Percentiles rank a stretch among this genome's conserved stretches.
These are phyloP conservation scores for Bibio marci DNA, from an alignment of 2,888 invertebrate genomes.

Conservation along the genomic window DNA sequence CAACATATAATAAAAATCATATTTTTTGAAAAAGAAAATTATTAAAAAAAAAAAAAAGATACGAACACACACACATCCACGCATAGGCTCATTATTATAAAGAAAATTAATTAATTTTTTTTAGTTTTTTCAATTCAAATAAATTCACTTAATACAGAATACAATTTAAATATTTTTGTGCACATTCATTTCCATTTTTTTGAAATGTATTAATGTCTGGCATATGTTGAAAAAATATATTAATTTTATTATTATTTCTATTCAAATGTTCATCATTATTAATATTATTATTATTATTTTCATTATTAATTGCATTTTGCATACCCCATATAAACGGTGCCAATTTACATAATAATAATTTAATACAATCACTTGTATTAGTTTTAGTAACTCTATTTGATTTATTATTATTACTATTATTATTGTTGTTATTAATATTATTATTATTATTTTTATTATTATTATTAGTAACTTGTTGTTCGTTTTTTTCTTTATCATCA, in stretches of 20 bases:
- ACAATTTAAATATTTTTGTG: constrained; percentile 32
- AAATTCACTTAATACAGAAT: not conserved
- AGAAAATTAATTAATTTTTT: too few relatives aligned
- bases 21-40: too few relatives aligned
- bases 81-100: too few relatives aligned
- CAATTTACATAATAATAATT: constrained; percentile 57
- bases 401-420: too few relatives aligned
- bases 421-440: too few relatives aligned
- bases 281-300: not conserved
- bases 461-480: not conserved
- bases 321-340: constrained; percentile 60
- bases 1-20: too few relatives aligned
- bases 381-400: too few relatives aligned
- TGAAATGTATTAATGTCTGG: constrained; percentile 42
- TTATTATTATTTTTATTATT: too few relatives aligned
- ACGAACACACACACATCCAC: too few relatives aligned
- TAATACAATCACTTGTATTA: constrained; percentile 38
- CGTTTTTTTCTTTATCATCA: constrained; percentile 26
- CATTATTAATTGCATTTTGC: constrained; percentile 32
- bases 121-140: too few relatives aligned
- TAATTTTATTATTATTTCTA: constrained; percentile 17
- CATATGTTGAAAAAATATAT: constrained; percentile 39
- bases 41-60: too few relatives aligned
- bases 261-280: not conserved
- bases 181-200: constrained; percentile 42